Conservation (phyloP, 2,113 vertebrate genomes). For the Phaethon lepturus region DNA sequence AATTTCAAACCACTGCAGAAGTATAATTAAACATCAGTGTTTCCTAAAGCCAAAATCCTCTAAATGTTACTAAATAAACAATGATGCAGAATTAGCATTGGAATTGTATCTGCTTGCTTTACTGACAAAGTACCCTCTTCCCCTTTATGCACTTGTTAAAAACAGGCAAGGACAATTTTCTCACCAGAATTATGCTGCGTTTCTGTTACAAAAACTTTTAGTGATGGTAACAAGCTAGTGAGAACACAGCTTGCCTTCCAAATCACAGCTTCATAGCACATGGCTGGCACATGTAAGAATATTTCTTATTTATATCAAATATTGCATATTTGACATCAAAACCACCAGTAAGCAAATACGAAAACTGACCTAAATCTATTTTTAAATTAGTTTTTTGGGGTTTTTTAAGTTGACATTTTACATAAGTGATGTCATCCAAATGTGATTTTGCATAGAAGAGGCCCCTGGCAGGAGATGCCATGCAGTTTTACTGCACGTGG, state of each 20-base stretch:
- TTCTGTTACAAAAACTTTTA: background rate
- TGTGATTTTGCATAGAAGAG: background rate
- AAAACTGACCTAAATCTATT: background rate
- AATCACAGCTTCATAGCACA: background rate
- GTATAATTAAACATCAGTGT: background rate
- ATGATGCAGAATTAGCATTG: background rate
- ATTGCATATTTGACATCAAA: background rate
- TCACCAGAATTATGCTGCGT: background rate
- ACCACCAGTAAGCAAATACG: background rate
- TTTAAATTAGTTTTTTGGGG: too few species aligned
- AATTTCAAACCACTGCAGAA: background rate
- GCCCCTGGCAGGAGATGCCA: background rate
- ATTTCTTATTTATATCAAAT: background rate
- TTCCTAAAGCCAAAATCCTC: background rate
- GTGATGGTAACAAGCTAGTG: background rate
- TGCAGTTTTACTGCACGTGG: background rate
- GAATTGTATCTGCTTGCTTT: background rate
- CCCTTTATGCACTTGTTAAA: background rate
- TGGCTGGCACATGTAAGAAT: background rate
- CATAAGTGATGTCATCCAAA: background rate
- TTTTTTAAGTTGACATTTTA: background rate
- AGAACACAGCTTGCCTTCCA: background rate
- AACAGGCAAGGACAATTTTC: background rate
- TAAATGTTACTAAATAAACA: background rate
- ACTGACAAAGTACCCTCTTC: background rate